Percentiles rank a stretch among this genome's conserved stretches.
Conservation (phyloP, 1,140 invertebrate genomes). For the Drosophila sucinea region DNA sequence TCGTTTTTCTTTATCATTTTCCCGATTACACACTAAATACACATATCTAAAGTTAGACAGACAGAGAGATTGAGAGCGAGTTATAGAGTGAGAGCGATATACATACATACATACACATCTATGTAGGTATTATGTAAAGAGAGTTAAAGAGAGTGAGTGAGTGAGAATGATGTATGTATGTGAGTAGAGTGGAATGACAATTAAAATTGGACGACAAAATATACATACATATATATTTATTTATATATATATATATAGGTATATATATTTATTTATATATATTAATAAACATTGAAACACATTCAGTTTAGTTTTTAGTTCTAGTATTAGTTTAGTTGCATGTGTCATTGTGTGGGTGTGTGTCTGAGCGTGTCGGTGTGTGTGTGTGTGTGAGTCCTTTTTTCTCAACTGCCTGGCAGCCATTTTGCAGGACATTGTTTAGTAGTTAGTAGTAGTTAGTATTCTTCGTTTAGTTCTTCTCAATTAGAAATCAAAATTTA, state of each 20-base stretch:
- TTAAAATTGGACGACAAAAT: constrained; percentile 73
- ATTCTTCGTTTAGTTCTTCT: neutral
- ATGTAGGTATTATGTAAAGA: constrained; percentile 14
- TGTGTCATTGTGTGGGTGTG: constrained; percentile 22
- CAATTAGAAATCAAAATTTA: constrained; percentile 3
- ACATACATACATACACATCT: constrained; percentile 37
- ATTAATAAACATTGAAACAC: constrained; percentile 70
- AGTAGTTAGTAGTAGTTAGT: constrained; percentile 2
- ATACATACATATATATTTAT: constrained; percentile 46
- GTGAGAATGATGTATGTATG: constrained; percentile 7
- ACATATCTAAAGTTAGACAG: constrained; percentile 76
- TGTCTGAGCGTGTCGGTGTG: constrained; percentile 15
- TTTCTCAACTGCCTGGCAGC: constrained; percentile 37
- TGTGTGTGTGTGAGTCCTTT: constrained; percentile 34
- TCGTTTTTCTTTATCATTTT: constrained; percentile 17
- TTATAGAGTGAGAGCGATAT: constrained; percentile 67
- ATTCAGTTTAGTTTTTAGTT: constrained; percentile 52
- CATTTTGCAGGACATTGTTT: constrained; percentile 19
- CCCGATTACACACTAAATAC: constrained; percentile 52
- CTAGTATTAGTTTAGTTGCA: constrained; percentile 59
- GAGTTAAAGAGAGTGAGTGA: constrained; percentile 3
- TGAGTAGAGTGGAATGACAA: constrained; percentile 13
- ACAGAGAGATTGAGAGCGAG: constrained; percentile 72
- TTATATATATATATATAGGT: constrained; percentile 25
- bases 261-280: constrained; percentile 15